Evolutionary conservation across 2,113 vertebrate genomes (phyloP), one percentile per base, ranked within the genome.

Genomic region (Motacilla tschutschensis): DNA sequence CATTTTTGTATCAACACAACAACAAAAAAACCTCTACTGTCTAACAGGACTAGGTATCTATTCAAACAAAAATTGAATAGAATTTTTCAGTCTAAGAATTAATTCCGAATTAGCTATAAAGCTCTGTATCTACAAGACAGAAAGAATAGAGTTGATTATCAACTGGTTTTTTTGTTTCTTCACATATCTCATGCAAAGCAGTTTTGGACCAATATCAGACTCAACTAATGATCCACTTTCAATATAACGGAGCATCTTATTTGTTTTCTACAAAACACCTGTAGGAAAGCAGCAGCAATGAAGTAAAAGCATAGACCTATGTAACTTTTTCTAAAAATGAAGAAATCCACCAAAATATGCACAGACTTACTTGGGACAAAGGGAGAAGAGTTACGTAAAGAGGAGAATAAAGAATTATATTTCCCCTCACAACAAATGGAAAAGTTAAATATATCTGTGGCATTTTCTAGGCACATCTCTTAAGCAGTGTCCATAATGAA

Each of bases 11-110:
- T 36, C 13, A 72, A 54, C 8, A 67, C 9, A 53, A 46, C 38
- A 66, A 62, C 20, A n/a, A 53, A 8, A 53, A 14, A 0, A 0
- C 1, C 6, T 40, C 48, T 36, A 2, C 1, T 54, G 17, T 36
- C 29, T 35, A 85, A 50, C 1, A 67, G 12, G 20, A 65, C 46
- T 38, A 77, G 26, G 5, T 41, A 43, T 10, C 17, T 46, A 44
- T 44, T 40, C 14, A 73, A 86, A 36, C 28, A 81, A 51, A 83
- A 81, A 44, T 0, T 19, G 26, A 65, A 60, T 4, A 15, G 25
- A 74, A 43, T 36, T 62, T 70, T 87, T 78, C 33, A 74, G 51
- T 35, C 14, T 17, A 51, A 47, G 28, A 65, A 22, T 18, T 66
- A 35, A 7, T 55, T 58, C 29, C 38, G 60, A 38, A 51, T 74